Conservation (phyloP, 2,113 vertebrate genomes). For the Rissa tridactyla region DNA sequence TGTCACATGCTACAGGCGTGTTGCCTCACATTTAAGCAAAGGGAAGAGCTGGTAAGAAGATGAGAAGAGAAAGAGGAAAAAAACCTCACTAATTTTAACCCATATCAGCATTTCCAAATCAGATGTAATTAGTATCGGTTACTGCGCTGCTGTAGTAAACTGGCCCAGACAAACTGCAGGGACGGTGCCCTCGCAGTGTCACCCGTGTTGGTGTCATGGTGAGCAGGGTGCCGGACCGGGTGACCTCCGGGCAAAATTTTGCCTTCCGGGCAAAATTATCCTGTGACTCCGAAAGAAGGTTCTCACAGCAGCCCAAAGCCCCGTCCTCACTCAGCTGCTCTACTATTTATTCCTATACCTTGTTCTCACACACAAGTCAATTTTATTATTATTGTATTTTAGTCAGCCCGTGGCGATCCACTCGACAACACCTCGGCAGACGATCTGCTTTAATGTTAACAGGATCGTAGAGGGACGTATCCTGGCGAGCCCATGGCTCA, state of each 20-base stretch:
- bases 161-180: not conserved
- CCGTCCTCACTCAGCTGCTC: accelerated
- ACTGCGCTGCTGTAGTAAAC: not conserved
- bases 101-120: not conserved
- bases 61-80: not conserved
- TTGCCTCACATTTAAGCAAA: not conserved
- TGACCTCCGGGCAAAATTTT: not conserved
- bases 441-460: not conserved
- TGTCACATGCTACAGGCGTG: not conserved
- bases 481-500: not conserved
- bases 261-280: not conserved
- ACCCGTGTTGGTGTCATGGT: accelerated
- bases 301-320: not conserved
- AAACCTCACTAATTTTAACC: not conserved
- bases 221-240: not conserved
- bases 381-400: not conserved
- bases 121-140: not conserved
- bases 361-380: not conserved
- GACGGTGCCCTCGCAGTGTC: accelerated
- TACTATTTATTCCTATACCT: not conserved
- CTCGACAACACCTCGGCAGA: not conserved
- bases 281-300: accelerated
- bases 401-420: not conserved
- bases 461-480: accelerated
- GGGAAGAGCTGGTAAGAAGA: not conserved